Conservation (phyloP, 2,113 vertebrate species). For the Lasiurus borealis region DNA sequence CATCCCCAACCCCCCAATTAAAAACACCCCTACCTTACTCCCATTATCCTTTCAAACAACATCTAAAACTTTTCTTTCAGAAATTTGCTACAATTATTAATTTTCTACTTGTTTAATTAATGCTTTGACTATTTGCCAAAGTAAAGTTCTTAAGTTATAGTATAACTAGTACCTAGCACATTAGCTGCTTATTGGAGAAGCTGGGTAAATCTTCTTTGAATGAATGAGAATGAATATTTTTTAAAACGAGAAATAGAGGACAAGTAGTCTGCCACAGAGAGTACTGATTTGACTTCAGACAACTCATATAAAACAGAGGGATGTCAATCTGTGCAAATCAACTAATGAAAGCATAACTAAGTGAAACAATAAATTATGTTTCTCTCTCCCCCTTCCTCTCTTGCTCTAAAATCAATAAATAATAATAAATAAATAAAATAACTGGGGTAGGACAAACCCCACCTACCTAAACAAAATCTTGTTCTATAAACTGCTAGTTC, state of each 20-base stretch:
- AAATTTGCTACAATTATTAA: neutral
- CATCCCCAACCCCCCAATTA: neutral
- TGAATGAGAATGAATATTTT: neutral
- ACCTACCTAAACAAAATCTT: neutral
- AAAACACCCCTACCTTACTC: neutral
- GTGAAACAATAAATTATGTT: neutral
- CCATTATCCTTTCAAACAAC: neutral
- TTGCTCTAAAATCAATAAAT: neutral
- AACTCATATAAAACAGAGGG: neutral
- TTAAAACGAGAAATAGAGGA: slow-evolving; percentile 22
- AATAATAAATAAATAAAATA: neutral
- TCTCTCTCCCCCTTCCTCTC: neutral
- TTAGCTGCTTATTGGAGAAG: neutral
- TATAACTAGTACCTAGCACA: neutral
- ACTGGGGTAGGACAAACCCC: neutral
- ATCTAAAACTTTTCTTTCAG: neutral
- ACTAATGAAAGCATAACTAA: neutral
- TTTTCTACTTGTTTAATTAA: neutral
- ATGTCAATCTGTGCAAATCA: neutral
- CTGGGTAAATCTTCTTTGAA: neutral
- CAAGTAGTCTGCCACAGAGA: neutral
- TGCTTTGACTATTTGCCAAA: neutral
- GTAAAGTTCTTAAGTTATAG: neutral
- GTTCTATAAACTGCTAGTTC: neutral
- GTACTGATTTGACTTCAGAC: neutral